A percentile compares a stretch with the other conserved stretches of the same genome.
phyloP scores from a whole-genome alignment of 92 coral and sea anemone species.

The Siderastrea radians region DNA sequence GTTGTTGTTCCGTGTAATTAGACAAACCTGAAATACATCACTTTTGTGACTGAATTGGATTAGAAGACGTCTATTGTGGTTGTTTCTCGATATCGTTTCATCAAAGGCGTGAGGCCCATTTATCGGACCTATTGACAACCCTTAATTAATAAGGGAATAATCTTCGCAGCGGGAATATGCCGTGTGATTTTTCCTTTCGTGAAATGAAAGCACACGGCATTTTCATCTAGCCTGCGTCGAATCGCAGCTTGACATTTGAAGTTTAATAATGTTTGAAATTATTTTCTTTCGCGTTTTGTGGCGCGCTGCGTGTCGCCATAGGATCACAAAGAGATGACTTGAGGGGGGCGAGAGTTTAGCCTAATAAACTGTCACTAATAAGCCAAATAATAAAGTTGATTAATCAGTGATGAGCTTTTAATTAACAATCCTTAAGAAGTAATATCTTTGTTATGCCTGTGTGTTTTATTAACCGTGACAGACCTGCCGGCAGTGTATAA shows the following conservation, averaged over 20 bases:
- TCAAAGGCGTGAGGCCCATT: slow-evolving; percentile 31
- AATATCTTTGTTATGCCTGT: slow-evolving; percentile 47
- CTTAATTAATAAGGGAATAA: slow-evolving; percentile 66
- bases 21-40: not conserved
- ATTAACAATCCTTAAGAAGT: slow-evolving; percentile 71
- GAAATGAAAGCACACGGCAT: slow-evolving; percentile 75
- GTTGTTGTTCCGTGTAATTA: slow-evolving; percentile 16
- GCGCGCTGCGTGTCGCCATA: slow-evolving; percentile 44
- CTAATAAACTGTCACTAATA: slow-evolving; percentile 85
- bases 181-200: slow-evolving; percentile 39
- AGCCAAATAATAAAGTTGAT: slow-evolving; percentile 81
- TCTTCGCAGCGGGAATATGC: slow-evolving; percentile 60
- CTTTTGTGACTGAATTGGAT: slow-evolving; percentile 11
- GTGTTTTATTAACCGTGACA: slow-evolving; percentile 62
- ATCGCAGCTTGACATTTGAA: slow-evolving; percentile 83
- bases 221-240: slow-evolving; percentile 68
- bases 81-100: slow-evolving; percentile 13
- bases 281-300: slow-evolving; percentile 46
- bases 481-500: slow-evolving; percentile 1
- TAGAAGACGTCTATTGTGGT: slow-evolving; percentile 1
- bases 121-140: slow-evolving; percentile 22
- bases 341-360: slow-evolving; percentile 87
- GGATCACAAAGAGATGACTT: slow-evolving; percentile 54
- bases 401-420: slow-evolving; percentile 86
- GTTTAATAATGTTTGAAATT: slow-evolving; percentile 83